These are phyloP conservation scores for Pseudochromis fuscus DNA, from an alignment of 2,797 vertebrate genomes.

Conservation along the genomic window DNA sequence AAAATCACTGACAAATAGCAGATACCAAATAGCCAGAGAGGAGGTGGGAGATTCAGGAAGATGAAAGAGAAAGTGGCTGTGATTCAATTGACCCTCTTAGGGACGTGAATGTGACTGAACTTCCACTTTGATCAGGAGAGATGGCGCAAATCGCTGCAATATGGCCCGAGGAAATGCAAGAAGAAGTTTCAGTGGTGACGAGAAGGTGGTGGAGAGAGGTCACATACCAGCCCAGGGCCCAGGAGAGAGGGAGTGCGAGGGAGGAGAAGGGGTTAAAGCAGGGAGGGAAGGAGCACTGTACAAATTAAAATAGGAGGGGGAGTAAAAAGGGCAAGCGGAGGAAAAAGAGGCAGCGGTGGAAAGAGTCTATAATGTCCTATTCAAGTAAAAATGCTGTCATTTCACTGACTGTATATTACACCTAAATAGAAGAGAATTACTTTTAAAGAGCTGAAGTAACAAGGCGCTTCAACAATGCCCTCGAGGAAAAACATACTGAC, in stretches of 20 bases:
- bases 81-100: slow-evolving; percentile 60
- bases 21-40: slow-evolving; percentile 23
- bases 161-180: slow-evolving; percentile 38
- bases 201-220: slow-evolving; percentile 55
- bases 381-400: background rate
- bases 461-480: background rate
- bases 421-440: background rate
- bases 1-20: slow-evolving; percentile 30
- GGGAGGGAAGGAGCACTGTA: slow-evolving; percentile 10
- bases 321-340: slow-evolving; percentile 33
- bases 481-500: slow-evolving; percentile 43
- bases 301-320: slow-evolving; percentile 28
- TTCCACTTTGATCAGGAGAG: slow-evolving; percentile 63
- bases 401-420: slow-evolving; percentile 9
- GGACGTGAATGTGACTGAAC: slow-evolving; percentile 43
- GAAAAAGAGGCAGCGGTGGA: slow-evolving; percentile 41
- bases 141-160: slow-evolving; percentile 65
- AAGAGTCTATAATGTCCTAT: slow-evolving; percentile 6
- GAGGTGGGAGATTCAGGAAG: slow-evolving; percentile 31
- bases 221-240: slow-evolving; percentile 23
- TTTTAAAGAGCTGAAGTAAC: background rate
- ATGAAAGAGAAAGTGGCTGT: slow-evolving; percentile 59
- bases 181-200: slow-evolving; percentile 4
- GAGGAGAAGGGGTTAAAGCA: slow-evolving; percentile 39
- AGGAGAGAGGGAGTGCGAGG: slow-evolving; percentile 18